phyloP scores from a whole-genome alignment of 2,888 invertebrate species.

The Brenthis daphne region DNA sequence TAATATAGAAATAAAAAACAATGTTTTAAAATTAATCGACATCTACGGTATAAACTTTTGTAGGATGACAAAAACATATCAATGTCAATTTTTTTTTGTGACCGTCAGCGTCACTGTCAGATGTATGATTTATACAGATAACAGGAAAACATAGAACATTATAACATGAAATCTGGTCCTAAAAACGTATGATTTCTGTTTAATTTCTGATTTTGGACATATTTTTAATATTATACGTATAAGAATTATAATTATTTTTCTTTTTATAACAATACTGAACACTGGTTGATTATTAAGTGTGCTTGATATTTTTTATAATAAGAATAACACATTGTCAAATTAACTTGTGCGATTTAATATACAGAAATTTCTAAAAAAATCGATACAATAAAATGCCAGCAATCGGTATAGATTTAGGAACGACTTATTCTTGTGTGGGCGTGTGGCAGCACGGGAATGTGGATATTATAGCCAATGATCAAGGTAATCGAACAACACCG shows the following conservation, averaged over 20 bases:
- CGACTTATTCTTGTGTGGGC: slow-evolving; percentile 80
- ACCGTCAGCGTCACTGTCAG: not conserved
- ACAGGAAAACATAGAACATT: too few species aligned
- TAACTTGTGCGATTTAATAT: not conserved
- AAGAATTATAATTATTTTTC: too few species aligned
- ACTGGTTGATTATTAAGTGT: slow-evolving; percentile 4
- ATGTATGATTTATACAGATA: too few species aligned
- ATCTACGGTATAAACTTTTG: not conserved
- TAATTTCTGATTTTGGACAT: not conserved
- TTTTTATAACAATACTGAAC: too few species aligned
- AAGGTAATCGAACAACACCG: slow-evolving; percentile 87
- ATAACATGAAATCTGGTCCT: too few species aligned
- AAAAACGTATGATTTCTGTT: not conserved
- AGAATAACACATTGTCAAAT: slow-evolving; percentile 1
- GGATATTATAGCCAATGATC: slow-evolving; percentile 86
- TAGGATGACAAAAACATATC: not conserved
- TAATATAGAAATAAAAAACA: too few species aligned
- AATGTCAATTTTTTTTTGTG: not conserved
- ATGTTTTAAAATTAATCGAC: too few species aligned
- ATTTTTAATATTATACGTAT: not conserved
- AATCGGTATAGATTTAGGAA: slow-evolving; percentile 80
- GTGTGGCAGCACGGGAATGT: slow-evolving; percentile 85
- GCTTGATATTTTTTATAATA: not conserved
- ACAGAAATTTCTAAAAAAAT: slow-evolving; percentile 21
- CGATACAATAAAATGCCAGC: slow-evolving; percentile 62